These are phyloP conservation scores for Dendrolimus punctatus DNA, from an alignment of 1,140 invertebrate species.

Conservation along the genomic window DNA sequence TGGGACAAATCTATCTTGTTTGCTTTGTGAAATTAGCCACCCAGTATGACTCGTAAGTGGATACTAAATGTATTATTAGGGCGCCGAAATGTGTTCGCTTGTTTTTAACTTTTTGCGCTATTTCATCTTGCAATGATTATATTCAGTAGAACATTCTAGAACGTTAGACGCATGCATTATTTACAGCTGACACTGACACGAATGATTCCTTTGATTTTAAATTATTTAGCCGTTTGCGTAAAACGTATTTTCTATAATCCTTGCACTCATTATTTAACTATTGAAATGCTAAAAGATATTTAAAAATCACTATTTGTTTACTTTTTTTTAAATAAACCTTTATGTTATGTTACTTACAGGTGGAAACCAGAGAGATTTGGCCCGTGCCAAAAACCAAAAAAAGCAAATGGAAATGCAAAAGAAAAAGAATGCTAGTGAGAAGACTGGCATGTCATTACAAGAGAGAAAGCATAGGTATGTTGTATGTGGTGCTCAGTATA, in stretches of 20 bases:
- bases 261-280: not conserved
- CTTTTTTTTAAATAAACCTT: not conserved
- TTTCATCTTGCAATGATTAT: constrained; percentile 8
- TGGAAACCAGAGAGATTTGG: constrained; percentile 91
- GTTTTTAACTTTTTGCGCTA: no score
- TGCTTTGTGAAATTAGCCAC: constrained; percentile 15
- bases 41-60: constrained; percentile 61
- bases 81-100: not conserved
- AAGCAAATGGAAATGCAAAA: constrained; percentile 81
- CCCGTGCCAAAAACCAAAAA: constrained; percentile 86
- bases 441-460: constrained; percentile 81
- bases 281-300: not conserved
- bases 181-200: constrained; percentile 24
- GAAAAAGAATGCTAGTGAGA: constrained; percentile 77
- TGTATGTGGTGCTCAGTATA: no score
- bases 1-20: constrained; percentile 24
- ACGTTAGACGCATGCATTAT: constrained; percentile 7
- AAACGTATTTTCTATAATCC: not conserved
- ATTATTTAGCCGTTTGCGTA: constrained; percentile 11
- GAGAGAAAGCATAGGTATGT: constrained; percentile 84
- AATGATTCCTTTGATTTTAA: constrained; percentile 13
- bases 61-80: not conserved
- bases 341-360: constrained; percentile 62
- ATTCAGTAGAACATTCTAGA: constrained; percentile 43
- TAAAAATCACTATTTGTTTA: not conserved